A percentile compares a stretch with the other conserved stretches of the same genome.
These are phyloP conservation scores for Bombus pascuorum DNA, from an alignment of 1,140 invertebrate species.

Conservation along the genomic window DNA sequence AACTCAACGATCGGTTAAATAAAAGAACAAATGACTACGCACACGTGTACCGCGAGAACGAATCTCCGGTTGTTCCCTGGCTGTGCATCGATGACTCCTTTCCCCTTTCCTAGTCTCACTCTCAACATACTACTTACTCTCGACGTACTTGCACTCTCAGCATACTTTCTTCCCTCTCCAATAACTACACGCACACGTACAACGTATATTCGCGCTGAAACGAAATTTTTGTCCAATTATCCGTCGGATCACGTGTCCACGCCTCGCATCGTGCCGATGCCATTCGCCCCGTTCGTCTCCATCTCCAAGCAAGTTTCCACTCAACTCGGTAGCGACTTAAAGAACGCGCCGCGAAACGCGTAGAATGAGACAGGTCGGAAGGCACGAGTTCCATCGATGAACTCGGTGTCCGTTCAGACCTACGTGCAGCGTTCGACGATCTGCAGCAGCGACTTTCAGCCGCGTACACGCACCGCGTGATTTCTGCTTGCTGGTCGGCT, in stretches of 20 bases:
- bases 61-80: slow-evolving; percentile 26
- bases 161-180: background rate
- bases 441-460: background rate
- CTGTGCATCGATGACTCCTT: slow-evolving; percentile 29
- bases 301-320: background rate
- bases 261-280: slow-evolving; percentile 34
- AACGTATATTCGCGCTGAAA: slow-evolving; percentile 36
- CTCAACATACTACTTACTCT: background rate
- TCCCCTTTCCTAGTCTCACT: slow-evolving; percentile 4
- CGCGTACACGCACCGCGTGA: background rate
- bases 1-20: background rate
- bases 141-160: background rate
- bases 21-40: slow-evolving; percentile 27
- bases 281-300: background rate
- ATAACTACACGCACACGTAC: background rate
- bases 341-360: background rate
- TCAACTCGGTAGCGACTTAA: background rate
- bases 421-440: slow-evolving; percentile 2
- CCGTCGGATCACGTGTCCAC: slow-evolving; percentile 52
- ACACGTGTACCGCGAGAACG: slow-evolving; percentile 51
- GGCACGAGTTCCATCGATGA: slow-evolving; percentile 10
- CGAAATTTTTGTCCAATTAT: slow-evolving; percentile 59
- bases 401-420: background rate
- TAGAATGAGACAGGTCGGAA: background rate
- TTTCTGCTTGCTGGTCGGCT: background rate